Evolutionary conservation across 2,113 vertebrate species (phyloP).

Genomic region (Phoenicopterus ruber): DNA sequence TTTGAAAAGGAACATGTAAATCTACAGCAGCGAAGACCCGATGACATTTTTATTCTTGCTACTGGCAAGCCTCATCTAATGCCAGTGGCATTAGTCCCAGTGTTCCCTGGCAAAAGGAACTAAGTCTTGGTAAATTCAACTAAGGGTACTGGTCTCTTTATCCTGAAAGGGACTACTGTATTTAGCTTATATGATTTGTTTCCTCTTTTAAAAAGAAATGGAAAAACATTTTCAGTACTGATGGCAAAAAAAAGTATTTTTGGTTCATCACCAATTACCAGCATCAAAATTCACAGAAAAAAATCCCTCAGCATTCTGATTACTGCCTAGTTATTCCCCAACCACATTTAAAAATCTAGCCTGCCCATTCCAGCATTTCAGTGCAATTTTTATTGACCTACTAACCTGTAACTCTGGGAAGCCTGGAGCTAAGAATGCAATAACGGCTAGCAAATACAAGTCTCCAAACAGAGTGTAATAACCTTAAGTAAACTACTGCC

Average conservation of each 20-base stretch:
- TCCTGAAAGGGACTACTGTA: neutral
- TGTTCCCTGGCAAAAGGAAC: neutral
- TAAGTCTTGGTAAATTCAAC: neutral
- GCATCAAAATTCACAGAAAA: neutral
- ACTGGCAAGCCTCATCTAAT: neutral
- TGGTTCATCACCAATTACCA: neutral
- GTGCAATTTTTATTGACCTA: slow-evolving; percentile 80
- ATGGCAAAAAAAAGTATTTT: neutral
- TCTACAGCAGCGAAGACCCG: neutral
- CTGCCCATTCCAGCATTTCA: slow-evolving; percentile 67
- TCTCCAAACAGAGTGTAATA: slow-evolving; percentile 61
- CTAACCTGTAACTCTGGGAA: slow-evolving; percentile 63
- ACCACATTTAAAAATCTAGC: neutral
- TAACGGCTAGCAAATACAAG: slow-evolving; percentile 55
- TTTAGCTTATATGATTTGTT: neutral
- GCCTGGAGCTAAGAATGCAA: slow-evolving; percentile 62
- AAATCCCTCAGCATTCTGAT: neutral
- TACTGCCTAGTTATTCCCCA: neutral
- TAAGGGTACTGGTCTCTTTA: neutral
- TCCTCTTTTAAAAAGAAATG: neutral
- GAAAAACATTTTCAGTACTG: neutral
- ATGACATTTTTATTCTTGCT: neutral
- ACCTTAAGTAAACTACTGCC: slow-evolving; percentile 58
- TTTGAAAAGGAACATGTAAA: neutral
- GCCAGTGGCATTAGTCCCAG: neutral